Base-by-base conservation (phyloP, 1,140 invertebrate species). In the Pseudobourletiella spinata region DNA sequence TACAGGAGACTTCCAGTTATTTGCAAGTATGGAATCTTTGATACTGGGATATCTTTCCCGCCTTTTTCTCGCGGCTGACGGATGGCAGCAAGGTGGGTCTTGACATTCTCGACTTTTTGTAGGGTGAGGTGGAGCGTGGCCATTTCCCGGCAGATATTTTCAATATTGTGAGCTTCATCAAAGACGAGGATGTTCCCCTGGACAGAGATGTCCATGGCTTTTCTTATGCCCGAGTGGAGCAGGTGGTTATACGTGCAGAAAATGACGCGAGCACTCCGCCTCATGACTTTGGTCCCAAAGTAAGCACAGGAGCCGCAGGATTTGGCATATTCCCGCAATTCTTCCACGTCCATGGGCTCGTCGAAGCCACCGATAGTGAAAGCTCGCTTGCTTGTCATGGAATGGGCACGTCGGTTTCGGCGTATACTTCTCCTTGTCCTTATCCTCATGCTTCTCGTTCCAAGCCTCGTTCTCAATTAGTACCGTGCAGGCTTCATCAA, bases 171-270 rank as follows among this genome's bases (percentile, higher is more conserved):
- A 15, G 80, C 82, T 73, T 83, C 82, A 70, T 83, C 82, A 14
- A 84, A 71, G 46, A 83, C 77, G 2, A 84, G 62, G n/a, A 83
- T 74, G 35, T 76, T 71, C 22, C 76, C 74, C 39, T 76, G 77
- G 2, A 83, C 57, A 50, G 71, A 69, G 32, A 83, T 78, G 39
- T 76, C 70, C 74, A 79, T 75, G n/a, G 20, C 48, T 24, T 30
- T 35, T 25, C 76, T 65, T 25, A 78, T 76, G 14, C 67, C 44
- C 4, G 75, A 73, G 65, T 81, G 79, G 42, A 83, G 71, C 2
- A 83, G 68, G 65, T 84, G 84, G 69, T 83, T 82, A 71, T 82
- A 83, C 0, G 82, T 81, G 68, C 80, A 81, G 66, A 83, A 81
- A 1, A 84, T 72, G n/a, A 83, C 75, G 16, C 82, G 74, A 11